Conservation (phyloP, 2,797 vertebrate species). For the Gadopsis bispinosus region DNA sequence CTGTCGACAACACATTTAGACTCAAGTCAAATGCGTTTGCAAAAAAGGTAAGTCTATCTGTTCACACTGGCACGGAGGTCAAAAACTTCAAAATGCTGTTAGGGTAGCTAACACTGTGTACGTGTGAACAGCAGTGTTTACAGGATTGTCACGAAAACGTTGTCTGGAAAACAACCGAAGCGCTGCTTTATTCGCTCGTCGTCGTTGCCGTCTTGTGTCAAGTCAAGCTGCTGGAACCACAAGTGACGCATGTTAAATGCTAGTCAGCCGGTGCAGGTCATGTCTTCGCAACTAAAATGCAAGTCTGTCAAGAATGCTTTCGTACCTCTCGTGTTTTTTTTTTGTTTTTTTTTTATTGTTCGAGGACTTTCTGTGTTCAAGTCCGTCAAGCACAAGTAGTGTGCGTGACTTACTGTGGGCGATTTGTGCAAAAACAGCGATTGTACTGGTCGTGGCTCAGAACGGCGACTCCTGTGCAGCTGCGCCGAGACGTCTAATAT, state of each 20-base stretch:
- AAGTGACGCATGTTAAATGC: background rate
- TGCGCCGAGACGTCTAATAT: background rate
- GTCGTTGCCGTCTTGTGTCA: slow-evolving; percentile 26
- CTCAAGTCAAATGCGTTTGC: no score
- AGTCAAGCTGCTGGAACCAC: background rate
- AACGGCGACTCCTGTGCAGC: background rate
- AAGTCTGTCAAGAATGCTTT: background rate
- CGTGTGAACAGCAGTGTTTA: background rate
- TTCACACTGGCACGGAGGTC: no score
- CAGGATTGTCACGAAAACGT: background rate
- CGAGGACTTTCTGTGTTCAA: background rate
- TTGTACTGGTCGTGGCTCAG: background rate
- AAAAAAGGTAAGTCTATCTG: background rate
- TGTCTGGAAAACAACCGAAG: background rate
- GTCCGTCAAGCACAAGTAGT: background rate
- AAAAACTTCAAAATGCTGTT: background rate
- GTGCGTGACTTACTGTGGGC: background rate
- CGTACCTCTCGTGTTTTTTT: no score
- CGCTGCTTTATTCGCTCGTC: background rate
- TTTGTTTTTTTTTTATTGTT: no score
- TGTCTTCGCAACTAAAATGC: background rate
- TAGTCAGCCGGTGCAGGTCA: background rate
- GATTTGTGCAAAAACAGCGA: background rate
- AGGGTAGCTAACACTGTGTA: background rate
- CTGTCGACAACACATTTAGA: background rate